These are phyloP conservation scores for Pogonocichla stellata DNA, from an alignment of 2,113 vertebrate species.

Conservation along the genomic window DNA sequence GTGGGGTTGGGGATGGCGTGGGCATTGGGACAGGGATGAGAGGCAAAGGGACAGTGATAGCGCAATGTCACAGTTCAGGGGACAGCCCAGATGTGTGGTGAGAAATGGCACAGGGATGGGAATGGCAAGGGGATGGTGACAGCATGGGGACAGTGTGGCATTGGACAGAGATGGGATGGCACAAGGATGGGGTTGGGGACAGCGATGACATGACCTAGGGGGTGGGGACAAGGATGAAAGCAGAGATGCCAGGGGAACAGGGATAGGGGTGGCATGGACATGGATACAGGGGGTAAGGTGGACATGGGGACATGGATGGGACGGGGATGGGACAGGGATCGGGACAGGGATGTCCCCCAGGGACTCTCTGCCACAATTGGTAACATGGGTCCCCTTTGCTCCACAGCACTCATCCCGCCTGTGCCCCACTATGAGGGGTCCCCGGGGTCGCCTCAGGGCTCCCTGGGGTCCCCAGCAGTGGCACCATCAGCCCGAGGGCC, in stretches of 20 bases:
- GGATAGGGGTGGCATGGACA: too few relatives aligned
- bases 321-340: not conserved
- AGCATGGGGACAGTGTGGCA: not conserved
- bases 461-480: not conserved
- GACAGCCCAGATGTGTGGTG: not conserved
- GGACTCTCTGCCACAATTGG: rapidly evolving
- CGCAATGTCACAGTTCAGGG: not conserved
- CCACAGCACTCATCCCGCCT: not conserved
- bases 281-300: too few relatives aligned
- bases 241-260: too few relatives aligned
- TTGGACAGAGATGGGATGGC: not conserved
- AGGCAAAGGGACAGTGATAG: not conserved
- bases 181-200: not conserved
- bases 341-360: not conserved
- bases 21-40: not conserved
- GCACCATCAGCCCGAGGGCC: not conserved
- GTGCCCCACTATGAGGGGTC: not conserved
- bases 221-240: not conserved
- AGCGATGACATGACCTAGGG: rapidly evolving
- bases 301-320: not conserved
- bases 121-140: not conserved
- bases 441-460: not conserved
- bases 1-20: not conserved
- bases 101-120: not conserved
- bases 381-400: not conserved